A percentile compares a stretch with the other conserved stretches of the same genome.
Evolutionary conservation across 2,888 invertebrate species (phyloP).

Genomic region (Autographa gamma): DNA sequence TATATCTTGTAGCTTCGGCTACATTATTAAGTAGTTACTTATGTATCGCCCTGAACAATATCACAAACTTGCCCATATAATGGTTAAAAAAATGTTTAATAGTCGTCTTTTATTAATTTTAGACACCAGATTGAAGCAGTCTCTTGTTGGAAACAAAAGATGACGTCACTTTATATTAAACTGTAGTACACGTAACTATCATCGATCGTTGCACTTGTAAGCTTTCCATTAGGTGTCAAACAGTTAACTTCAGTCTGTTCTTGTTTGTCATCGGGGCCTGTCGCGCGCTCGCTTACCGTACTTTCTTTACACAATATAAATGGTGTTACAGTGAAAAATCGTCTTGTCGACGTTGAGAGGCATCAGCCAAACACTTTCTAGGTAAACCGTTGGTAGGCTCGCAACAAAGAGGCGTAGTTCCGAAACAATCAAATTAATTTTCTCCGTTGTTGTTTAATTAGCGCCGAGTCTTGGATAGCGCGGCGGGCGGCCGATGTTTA

Average conservation of each 20-base stretch:
- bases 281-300: constrained; percentile 67
- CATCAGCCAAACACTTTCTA: constrained; percentile 77
- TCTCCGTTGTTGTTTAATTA: constrained; percentile 89
- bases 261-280: constrained; percentile 72
- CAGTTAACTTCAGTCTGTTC: constrained; percentile 74
- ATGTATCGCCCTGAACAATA: background rate
- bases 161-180: constrained; percentile 4
- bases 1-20: constrained; percentile 33
- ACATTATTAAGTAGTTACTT: constrained; percentile 5
- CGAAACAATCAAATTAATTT: constrained; percentile 88
- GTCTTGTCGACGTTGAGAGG: constrained; percentile 64
- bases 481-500: constrained; percentile 87
- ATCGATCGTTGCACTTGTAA: constrained; percentile 78
- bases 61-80: constrained; percentile 13
- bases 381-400: constrained; percentile 80
- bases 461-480: constrained; percentile 85
- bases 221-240: constrained; percentile 78
- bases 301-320: constrained; percentile 68
- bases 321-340: constrained; percentile 69
- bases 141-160: background rate
- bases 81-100: background rate
- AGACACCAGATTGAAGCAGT: no score
- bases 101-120: background rate
- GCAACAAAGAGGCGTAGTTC: constrained; percentile 85
- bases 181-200: constrained; percentile 53